Evolutionary conservation across 2,113 vertebrate species (phyloP).

Genomic region (Zosterops lateralis): DNA sequence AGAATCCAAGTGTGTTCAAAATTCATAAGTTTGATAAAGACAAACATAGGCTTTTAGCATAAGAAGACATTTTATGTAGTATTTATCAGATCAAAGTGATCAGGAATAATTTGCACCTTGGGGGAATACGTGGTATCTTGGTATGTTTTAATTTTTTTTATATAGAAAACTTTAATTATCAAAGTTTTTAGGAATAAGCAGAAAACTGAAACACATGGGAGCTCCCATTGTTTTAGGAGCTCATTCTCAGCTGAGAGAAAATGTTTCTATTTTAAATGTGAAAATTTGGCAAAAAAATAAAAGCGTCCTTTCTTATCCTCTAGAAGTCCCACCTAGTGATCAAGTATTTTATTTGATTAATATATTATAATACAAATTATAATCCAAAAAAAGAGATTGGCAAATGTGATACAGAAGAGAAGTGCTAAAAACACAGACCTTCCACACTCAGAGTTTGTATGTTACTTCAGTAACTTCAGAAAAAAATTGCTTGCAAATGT

Average conservation of each 20-base stretch:
- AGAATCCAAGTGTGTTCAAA: neutral
- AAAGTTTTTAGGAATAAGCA: neutral
- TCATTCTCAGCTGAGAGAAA: neutral
- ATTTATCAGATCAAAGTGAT: neutral
- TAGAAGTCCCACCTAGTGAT: neutral
- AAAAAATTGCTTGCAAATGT: neutral
- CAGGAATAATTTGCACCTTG: neutral
- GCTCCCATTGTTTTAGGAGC: neutral
- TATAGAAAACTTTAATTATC: neutral
- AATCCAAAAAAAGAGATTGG: neutral
- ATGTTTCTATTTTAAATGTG: neutral
- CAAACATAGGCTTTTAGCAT: neutral
- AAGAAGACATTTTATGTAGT: neutral
- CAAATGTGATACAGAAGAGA: neutral
- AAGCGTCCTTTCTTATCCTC: fast-evolving
- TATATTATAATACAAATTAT: neutral
- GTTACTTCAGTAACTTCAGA: neutral
- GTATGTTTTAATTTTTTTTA: neutral
- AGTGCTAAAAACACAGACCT: neutral
- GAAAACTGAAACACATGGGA: neutral
- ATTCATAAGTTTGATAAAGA: neutral
- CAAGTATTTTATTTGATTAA: neutral
- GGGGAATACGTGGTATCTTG: neutral
- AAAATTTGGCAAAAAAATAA: neutral
- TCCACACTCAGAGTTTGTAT: neutral